Percentiles rank a stretch among this genome's conserved stretches.
phyloP scores from a whole-genome alignment of 2,113 vertebrate species.

The Naja naja region DNA sequence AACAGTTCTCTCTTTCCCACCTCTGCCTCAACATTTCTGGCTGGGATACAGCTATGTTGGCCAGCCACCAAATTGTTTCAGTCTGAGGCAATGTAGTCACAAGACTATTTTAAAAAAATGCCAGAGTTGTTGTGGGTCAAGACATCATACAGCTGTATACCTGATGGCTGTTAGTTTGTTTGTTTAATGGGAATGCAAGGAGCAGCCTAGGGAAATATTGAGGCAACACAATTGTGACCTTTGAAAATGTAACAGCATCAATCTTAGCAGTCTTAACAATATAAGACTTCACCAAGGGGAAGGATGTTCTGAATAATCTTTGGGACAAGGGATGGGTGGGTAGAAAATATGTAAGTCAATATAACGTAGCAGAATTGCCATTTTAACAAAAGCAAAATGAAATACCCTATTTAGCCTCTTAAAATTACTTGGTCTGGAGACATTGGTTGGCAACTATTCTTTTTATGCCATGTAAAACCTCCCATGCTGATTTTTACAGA shows the following conservation, averaged over 20 bases:
- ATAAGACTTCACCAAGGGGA: not conserved
- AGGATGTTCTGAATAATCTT: not conserved
- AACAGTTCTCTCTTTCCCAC: not conserved
- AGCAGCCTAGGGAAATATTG: not conserved
- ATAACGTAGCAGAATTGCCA: not conserved
- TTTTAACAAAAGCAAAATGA: not conserved
- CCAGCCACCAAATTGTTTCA: not conserved
- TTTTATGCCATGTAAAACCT: not conserved
- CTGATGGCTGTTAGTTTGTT: not conserved
- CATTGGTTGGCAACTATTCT: not conserved
- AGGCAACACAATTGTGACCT: not conserved
- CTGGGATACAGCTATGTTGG: not conserved
- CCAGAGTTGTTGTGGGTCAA: not conserved
- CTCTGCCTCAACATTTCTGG: not conserved
- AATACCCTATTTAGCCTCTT: not conserved
- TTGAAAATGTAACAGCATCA: not conserved
- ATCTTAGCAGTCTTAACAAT: not conserved
- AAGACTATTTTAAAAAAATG: not conserved
- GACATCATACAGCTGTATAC: not conserved
- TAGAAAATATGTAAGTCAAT: not conserved
- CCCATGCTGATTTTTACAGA: not conserved
- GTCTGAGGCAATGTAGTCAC: not conserved
- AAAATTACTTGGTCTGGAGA: not conserved
- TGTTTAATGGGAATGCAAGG: not conserved
- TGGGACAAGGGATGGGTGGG: fast-evolving